Evolutionary conservation across 2,113 vertebrate species (phyloP).

Genomic region (Dryoscopus gambensis): DNA sequence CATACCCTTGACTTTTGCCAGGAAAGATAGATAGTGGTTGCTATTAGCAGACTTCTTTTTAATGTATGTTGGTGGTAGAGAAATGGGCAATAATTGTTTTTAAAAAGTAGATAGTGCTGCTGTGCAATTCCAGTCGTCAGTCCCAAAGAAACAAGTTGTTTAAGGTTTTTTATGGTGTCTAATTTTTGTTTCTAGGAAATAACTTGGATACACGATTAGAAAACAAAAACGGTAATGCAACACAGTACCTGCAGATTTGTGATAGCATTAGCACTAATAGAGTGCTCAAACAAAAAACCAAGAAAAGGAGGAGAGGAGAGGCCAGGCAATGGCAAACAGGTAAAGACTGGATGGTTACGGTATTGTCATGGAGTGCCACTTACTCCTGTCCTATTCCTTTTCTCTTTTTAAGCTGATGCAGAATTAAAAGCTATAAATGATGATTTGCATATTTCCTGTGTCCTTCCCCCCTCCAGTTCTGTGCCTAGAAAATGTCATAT

Average conservation of each 20-base stretch:
- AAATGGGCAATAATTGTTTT: not conserved
- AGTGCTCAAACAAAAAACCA: conserved; percentile 90
- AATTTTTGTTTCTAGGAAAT: conserved; percentile 79
- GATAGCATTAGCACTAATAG: conserved; percentile 86
- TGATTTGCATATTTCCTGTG: conserved; percentile 59
- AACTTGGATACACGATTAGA: conserved; percentile 85
- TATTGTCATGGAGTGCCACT: conserved; percentile 40
- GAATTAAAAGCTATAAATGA: not conserved
- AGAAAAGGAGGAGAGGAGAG: conserved; percentile 94
- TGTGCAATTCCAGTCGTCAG: conserved; percentile 47
- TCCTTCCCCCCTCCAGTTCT: conserved; percentile 64
- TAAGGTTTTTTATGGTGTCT: conserved; percentile 62
- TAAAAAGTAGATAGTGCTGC: not conserved
- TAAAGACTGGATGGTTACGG: conserved; percentile 68
- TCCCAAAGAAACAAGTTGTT: conserved; percentile 21
- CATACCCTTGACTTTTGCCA: not conserved
- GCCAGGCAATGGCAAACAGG: conserved; percentile 94
- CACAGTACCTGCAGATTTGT: conserved; percentile 93
- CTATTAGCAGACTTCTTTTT: not conserved
- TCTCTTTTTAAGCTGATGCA: not conserved
- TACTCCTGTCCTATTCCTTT: conserved; percentile 24
- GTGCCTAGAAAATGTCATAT: conserved; percentile 1
- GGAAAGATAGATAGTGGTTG: not conserved
- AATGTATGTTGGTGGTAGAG: not conserved
- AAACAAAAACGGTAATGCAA: conserved; percentile 87